A percentile compares a stretch with the other conserved stretches of the same genome.
Evolutionary conservation across 2,888 invertebrate species (phyloP).

Genomic region (Aethes cnicana): DNA sequence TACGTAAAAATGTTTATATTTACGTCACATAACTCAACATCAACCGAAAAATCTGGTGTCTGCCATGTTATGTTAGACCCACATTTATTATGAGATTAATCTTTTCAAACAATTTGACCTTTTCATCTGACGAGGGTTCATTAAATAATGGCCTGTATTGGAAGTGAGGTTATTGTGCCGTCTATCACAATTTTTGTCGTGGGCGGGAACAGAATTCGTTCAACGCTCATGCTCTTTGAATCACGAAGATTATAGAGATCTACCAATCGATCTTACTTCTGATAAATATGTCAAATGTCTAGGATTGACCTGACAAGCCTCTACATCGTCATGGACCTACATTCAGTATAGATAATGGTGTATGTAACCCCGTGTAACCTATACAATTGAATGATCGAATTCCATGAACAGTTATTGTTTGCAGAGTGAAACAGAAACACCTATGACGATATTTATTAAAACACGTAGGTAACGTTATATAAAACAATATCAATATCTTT

Average conservation of each 20-base stretch:
- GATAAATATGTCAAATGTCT: slow-evolving; percentile 34
- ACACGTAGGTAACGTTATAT: slow-evolving; percentile 22
- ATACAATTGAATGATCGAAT: slow-evolving; percentile 36
- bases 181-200: slow-evolving; percentile 75
- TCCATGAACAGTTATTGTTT: slow-evolving; percentile 38
- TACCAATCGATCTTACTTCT: slow-evolving; percentile 35
- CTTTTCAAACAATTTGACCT: slow-evolving; percentile 82
- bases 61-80: slow-evolving; percentile 68
- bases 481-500: slow-evolving; percentile 23
- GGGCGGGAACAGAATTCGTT: slow-evolving; percentile 56
- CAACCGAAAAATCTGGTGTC: slow-evolving; percentile 68
- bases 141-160: slow-evolving; percentile 80
- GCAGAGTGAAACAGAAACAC: slow-evolving; percentile 33
- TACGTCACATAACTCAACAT: slow-evolving; percentile 64
- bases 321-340: slow-evolving; percentile 1
- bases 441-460: slow-evolving; percentile 31
- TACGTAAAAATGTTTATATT: slow-evolving; percentile 45
- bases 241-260: slow-evolving; percentile 28
- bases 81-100: slow-evolving; percentile 81
- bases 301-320: slow-evolving; percentile 7
- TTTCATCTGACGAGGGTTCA: slow-evolving; percentile 81
- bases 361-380: too few species aligned
- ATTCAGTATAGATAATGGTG: slow-evolving; percentile 12
- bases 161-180: slow-evolving; percentile 77
- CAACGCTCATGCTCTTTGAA: slow-evolving; percentile 35